phyloP scores from a whole-genome alignment of 2,888 invertebrate species.

The Hoplodrina blanda region DNA sequence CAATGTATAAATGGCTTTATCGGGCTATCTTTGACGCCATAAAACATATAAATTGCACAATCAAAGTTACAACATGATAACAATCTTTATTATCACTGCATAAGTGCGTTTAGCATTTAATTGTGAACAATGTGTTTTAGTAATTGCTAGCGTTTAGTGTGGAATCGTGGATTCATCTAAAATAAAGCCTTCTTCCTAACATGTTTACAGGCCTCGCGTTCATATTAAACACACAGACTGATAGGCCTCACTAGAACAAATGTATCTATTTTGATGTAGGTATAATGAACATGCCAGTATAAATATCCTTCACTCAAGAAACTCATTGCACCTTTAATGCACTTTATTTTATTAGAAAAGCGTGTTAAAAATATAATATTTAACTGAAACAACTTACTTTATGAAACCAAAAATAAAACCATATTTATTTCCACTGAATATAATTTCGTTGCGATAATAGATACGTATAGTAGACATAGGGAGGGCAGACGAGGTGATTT shows the following conservation, averaged over 20 bases:
- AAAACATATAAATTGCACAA: slow-evolving; percentile 57
- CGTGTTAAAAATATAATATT: background rate
- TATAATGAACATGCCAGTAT: background rate
- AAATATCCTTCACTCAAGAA: background rate
- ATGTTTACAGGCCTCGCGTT: background rate
- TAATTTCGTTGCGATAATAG: slow-evolving; percentile 64
- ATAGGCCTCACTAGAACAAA: background rate
- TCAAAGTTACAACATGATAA: slow-evolving; percentile 53
- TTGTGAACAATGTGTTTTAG: slow-evolving; percentile 41
- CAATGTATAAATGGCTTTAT: slow-evolving; percentile 61
- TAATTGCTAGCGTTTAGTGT: slow-evolving; percentile 46
- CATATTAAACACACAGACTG: background rate
- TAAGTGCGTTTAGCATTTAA: slow-evolving; percentile 52
- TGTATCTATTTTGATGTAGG: background rate
- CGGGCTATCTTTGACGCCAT: slow-evolving; percentile 49
- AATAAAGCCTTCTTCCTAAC: background rate
- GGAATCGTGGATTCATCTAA: slow-evolving; percentile 36
- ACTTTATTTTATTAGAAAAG: background rate
- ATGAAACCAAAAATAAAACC: slow-evolving; percentile 27
- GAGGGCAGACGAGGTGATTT: slow-evolving; percentile 84
- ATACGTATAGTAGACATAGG: slow-evolving; percentile 65
- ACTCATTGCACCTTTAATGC: background rate
- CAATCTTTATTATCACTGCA: slow-evolving; percentile 60
- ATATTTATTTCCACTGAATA: slow-evolving; percentile 37
- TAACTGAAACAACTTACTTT: slow-evolving; percentile 3